Evolutionary conservation across 2,797 vertebrate species (phyloP), one percentile per base, ranked within the genome.

Genomic region (Leptatherina wallacei): DNA sequence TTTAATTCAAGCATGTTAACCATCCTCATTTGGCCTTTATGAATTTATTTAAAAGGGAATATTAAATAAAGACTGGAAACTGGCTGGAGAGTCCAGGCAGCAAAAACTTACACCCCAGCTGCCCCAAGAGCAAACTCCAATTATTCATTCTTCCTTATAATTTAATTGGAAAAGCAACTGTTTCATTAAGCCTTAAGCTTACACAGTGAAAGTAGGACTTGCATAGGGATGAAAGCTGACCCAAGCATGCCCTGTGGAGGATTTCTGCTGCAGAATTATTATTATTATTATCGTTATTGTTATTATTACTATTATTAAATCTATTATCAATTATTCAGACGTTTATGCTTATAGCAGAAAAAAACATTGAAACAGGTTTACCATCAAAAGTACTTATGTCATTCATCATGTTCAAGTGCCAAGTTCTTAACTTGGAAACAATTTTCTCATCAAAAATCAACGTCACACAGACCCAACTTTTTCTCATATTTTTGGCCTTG

Each of bases 91-190:
- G 47, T 77, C 27, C 36, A 70, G 49, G 58, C 38, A 33, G 65
- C 32, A 55, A 33, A 33, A 64, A 49, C 24, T 61, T 20, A 11
- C 56, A 75, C 63, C 62, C 29, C 38, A 6, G 52, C 71, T 60
- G 22, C 52, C 66, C 76, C 33, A 32, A 62, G 64, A 79, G 52
- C 40, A 71, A 83, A 72, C 77, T 83, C 65, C 77, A 87, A 73
- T 88, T 85, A 87, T 80, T 83, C 77, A 89, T 79, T 72, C 36
- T 80, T 73, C 30, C 72, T 62, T 73, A 60, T 72, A 64, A 73
- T 86, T 78, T 82, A 88, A 89, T 85, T 90, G 80, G 76, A 87
- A 90, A 89, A 78, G 52, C 59, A 80, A 83, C 77, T 72, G 72
- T 90, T 89, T 78, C 71, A 91, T 90, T 90, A 87, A 88, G 73